These are phyloP conservation scores for Aythya baeri DNA, from an alignment of 2,113 vertebrate species.

Conservation along the genomic window DNA sequence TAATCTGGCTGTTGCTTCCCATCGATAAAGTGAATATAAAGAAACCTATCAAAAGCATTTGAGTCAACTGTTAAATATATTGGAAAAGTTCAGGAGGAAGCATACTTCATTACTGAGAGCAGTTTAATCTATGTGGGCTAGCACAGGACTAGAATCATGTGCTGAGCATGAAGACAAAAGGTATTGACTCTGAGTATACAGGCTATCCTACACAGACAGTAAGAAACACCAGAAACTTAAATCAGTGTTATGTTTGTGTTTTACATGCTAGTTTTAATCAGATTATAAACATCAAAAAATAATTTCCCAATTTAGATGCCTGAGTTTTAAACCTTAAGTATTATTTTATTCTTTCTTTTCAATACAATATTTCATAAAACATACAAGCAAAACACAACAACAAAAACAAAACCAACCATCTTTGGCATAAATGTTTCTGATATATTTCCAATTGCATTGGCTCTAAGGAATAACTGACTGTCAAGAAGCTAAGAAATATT, in stretches of 20 bases:
- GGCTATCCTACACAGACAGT: not conserved
- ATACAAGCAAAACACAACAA: not conserved
- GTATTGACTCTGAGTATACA: accelerated
- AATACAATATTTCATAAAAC: not conserved
- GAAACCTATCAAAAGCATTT: not conserved
- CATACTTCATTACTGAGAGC: not conserved
- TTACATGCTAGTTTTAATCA: not conserved
- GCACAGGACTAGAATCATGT: not conserved
- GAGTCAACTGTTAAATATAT: not conserved
- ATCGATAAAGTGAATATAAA: not conserved
- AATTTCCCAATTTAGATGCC: not conserved
- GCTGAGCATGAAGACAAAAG: not conserved
- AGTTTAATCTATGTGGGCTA: not conserved
- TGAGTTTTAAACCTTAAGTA: not conserved
- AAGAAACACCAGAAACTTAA: not conserved
- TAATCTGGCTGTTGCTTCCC: not conserved
- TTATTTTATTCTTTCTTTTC: not conserved
- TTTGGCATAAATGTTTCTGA: not conserved
- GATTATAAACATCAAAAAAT: not conserved
- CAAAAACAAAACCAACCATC: not conserved
- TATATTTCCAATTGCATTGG: not conserved
- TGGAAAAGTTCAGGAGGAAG: not conserved
- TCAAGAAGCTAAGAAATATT: not conserved
- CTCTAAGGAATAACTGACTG: not conserved
- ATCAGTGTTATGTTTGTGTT: not conserved